Evolutionary conservation across 37 sponge, comb jelly and placozoan genomes (phyloP).

Genomic region (Spongia lamella): DNA sequence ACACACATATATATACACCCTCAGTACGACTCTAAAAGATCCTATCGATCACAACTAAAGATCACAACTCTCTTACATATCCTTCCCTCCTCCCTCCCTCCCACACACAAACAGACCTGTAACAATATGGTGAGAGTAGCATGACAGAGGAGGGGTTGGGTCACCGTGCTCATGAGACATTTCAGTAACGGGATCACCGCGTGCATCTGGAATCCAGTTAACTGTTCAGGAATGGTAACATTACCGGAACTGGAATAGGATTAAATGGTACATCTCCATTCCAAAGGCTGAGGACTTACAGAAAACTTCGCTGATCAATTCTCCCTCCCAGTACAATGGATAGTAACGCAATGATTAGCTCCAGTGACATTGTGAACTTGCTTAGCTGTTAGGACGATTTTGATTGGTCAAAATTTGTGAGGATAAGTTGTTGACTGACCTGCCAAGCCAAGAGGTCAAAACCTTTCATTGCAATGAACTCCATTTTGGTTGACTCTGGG

Average conservation of each 20-base stretch:
- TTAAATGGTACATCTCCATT: background rate
- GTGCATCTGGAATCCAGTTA: slow-evolving; percentile 60
- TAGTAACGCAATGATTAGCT: slow-evolving; percentile 66
- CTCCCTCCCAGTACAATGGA: slow-evolving; percentile 57
- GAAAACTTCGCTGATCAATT: slow-evolving; percentile 49
- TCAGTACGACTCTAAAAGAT: too few species aligned
- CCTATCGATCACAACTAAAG: background rate
- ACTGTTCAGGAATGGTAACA: slow-evolving; percentile 9
- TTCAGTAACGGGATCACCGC: slow-evolving; percentile 61
- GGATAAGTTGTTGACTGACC: too few species aligned
- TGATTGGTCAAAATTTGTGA: too few species aligned
- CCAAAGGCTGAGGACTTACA: slow-evolving; percentile 32
- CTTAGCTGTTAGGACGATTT: slow-evolving; percentile 38
- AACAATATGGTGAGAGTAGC: slow-evolving; percentile 45
- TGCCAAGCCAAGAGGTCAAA: slow-evolving; percentile 61
- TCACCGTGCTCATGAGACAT: slow-evolving; percentile 44
- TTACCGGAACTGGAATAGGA: too few species aligned
- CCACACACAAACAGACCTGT: slow-evolving; percentile 48
- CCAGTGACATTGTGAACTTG: slow-evolving; percentile 43
- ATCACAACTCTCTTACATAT: background rate
- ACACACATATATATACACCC: too few species aligned
- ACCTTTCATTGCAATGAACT: slow-evolving; percentile 65
- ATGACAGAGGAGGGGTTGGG: slow-evolving; percentile 59
- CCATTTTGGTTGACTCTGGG: slow-evolving; percentile 32
- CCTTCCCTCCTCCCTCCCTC: background rate